phyloP scores from a whole-genome alignment of 1,140 invertebrate species.

The Popillia japonica region DNA sequence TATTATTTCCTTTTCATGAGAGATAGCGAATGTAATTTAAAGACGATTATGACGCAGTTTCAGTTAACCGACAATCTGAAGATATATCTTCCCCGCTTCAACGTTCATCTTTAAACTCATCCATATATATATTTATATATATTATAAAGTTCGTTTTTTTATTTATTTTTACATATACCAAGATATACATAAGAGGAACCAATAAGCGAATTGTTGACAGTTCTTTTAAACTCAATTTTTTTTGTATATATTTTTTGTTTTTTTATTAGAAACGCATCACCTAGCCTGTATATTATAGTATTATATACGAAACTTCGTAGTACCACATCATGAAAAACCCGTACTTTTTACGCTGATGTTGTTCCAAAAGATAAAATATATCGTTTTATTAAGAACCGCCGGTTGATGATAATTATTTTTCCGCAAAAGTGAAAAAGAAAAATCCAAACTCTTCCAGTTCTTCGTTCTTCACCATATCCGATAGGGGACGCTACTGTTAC shows the following conservation, averaged over 20 bases:
- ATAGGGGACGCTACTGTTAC: constrained; percentile 15
- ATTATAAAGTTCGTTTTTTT: constrained; percentile 32
- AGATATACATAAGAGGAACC: constrained; percentile 16
- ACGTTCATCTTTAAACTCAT: constrained; percentile 31
- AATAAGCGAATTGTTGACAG: constrained; percentile 54
- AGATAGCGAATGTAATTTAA: constrained; percentile 22
- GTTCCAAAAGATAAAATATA: too few relatives aligned
- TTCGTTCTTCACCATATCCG: constrained; percentile 29
- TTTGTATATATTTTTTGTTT: constrained; percentile 30
- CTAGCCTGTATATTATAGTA: constrained; percentile 53
- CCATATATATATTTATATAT: constrained; percentile 20
- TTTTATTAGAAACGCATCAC: constrained; percentile 52
- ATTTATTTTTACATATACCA: constrained; percentile 21
- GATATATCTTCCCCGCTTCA: background rate
- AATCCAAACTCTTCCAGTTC: background rate
- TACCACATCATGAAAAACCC: constrained; percentile 23
- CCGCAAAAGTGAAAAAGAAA: background rate
- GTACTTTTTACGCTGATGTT: constrained; percentile 16
- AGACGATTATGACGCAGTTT: constrained; percentile 2
- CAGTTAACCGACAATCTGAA: background rate
- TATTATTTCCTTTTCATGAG: constrained; percentile 29
- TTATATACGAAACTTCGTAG: constrained; percentile 35
- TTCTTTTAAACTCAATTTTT: constrained; percentile 44
- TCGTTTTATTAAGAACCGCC: too few relatives aligned
- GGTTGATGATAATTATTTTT: background rate